These are phyloP conservation scores for Hirtodrosophila trivittata DNA, from an alignment of 2,888 invertebrate genomes.

Conservation along the genomic window DNA sequence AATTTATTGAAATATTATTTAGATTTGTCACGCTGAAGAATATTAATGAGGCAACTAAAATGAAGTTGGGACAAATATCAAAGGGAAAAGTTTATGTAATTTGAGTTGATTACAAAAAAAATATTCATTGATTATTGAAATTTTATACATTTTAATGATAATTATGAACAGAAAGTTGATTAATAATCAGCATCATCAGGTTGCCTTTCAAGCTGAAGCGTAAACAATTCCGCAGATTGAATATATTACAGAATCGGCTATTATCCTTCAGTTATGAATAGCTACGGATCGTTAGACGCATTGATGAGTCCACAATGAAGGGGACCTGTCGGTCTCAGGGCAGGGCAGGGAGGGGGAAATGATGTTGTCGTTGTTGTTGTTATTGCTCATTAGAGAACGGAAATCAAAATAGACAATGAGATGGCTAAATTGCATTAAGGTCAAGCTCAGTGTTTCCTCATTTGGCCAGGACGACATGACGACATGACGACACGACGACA, in stretches of 20 bases:
- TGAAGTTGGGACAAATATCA: too few relatives aligned
- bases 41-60: too few relatives aligned
- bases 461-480: conserved; percentile 2
- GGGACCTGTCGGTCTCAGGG: conserved; percentile 21
- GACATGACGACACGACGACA: neutral
- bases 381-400: conserved; percentile 58
- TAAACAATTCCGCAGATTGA: conserved; percentile 32
- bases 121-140: too few relatives aligned
- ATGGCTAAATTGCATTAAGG: conserved; percentile 48
- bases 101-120: too few relatives aligned
- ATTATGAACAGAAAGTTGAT: conserved; percentile 5
- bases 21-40: too few relatives aligned
- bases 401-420: conserved; percentile 59
- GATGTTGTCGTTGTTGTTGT: conserved; percentile 11
- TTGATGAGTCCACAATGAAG: conserved; percentile 21
- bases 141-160: too few relatives aligned
- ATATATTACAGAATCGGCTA: conserved; percentile 30
- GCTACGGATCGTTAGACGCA: conserved; percentile 34
- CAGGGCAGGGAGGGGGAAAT: neutral
- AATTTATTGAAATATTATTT: too few relatives aligned
- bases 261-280: conserved; percentile 42
- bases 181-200: conserved; percentile 3
- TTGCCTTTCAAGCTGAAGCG: conserved; percentile 22
- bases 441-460: conserved; percentile 2
- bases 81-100: too few relatives aligned